phyloP scores from a whole-genome alignment of 2,113 vertebrate genomes.

The Phrynosoma blainvillii region DNA sequence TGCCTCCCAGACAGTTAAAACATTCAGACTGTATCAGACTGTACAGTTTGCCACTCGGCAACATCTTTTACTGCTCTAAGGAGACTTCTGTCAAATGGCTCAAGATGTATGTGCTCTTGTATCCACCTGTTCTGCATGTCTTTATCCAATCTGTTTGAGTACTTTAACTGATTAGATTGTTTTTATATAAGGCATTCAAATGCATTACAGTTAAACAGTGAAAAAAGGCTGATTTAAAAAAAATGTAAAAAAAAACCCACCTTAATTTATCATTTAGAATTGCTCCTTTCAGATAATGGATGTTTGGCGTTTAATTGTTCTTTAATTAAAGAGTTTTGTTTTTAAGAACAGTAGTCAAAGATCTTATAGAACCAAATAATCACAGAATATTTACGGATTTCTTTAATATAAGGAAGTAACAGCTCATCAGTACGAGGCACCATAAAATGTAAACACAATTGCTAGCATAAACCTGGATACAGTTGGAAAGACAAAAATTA shows the following conservation, averaged over 20 bases:
- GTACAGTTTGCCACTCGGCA: constrained; percentile 27
- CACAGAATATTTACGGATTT: constrained; percentile 77
- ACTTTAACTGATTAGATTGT: constrained; percentile 47
- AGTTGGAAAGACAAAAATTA: constrained; percentile 66
- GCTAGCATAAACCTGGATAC: constrained; percentile 92
- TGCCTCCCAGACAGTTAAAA: constrained; percentile 8
- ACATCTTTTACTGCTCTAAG: constrained; percentile 26
- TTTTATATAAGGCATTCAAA: constrained; percentile 27
- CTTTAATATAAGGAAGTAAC: constrained; percentile 91
- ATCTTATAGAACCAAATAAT: constrained; percentile 60
- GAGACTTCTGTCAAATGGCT: constrained; percentile 50
- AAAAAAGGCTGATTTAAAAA: constrained; percentile 56
- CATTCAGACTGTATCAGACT: constrained; percentile 52
- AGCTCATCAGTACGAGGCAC: constrained; percentile 93
- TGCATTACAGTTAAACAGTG: constrained; percentile 47
- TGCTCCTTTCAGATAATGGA: constrained; percentile 37
- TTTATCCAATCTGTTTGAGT: constrained; percentile 54
- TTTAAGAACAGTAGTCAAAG: constrained; percentile 41
- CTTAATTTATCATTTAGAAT: constrained; percentile 50
- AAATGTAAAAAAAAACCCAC: constrained; percentile 35
- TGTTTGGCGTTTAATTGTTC: constrained; percentile 39
- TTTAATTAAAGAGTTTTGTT: constrained; percentile 42
- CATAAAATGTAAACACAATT: constrained; percentile 96
- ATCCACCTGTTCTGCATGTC: constrained; percentile 73
- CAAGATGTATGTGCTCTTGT: constrained; percentile 49